Percentiles rank a stretch among this genome's conserved stretches.
phyloP scores from a whole-genome alignment of 2,797 vertebrate species.

The Nasua narica region DNA sequence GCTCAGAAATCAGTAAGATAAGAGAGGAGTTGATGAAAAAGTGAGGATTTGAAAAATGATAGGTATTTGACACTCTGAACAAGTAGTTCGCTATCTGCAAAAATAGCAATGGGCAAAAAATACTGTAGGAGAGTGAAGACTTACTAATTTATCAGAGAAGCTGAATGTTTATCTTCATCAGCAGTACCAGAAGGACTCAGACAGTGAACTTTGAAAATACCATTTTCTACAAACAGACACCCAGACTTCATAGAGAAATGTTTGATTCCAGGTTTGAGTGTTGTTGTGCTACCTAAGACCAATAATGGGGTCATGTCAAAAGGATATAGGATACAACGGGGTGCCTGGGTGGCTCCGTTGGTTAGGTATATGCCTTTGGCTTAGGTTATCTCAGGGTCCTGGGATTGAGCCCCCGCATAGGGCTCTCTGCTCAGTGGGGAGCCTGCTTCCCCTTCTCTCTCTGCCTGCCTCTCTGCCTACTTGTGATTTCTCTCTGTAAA shows the following conservation, averaged over 20 bases:
- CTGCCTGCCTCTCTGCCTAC: too few species aligned
- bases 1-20: neutral
- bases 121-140: neutral
- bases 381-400: too few species aligned
- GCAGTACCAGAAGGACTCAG: neutral
- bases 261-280: neutral
- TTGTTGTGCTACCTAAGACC: neutral
- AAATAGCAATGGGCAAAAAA: neutral
- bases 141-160: neutral
- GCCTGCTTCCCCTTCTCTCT: too few species aligned
- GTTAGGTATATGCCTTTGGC: too few species aligned
- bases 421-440: too few species aligned
- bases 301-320: neutral
- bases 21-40: neutral
- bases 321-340: neutral
- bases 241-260: neutral
- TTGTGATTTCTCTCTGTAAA: too few species aligned
- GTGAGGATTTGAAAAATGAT: neutral
- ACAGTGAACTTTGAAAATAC: neutral
- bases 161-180: neutral
- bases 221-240: neutral
- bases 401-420: too few species aligned
- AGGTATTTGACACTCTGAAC: neutral
- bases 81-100: neutral
- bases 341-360: too few species aligned